phyloP scores from a whole-genome alignment of 1,140 invertebrate species.

The Pseudomyrmex sp. region DNA sequence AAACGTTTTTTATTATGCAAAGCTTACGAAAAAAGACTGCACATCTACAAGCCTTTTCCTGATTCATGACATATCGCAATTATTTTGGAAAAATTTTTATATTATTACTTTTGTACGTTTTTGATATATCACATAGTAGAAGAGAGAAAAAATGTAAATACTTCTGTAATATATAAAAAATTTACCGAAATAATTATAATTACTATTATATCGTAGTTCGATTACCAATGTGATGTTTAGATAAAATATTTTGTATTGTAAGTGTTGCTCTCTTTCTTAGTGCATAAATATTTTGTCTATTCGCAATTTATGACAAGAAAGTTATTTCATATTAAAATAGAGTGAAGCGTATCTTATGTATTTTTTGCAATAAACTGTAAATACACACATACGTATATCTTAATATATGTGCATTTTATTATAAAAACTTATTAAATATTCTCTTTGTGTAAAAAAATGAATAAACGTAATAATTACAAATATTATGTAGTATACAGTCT shows the following conservation, averaged over 20 bases:
- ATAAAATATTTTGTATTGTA: conserved; percentile 70
- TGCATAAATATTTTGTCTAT: conserved; percentile 36
- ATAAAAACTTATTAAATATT: conserved; percentile 69
- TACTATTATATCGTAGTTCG: conserved; percentile 67
- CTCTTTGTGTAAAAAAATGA: conserved; percentile 73
- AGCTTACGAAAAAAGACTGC: conserved; percentile 32
- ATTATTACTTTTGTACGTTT: conserved; percentile 76
- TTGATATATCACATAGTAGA: conserved; percentile 69
- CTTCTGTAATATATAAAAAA: conserved; percentile 72
- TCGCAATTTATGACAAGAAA: conserved; percentile 12
- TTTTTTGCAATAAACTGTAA: conserved; percentile 73
- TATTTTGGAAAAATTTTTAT: conserved; percentile 53
- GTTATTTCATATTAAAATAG: conserved; percentile 37
- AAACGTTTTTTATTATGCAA: conserved; percentile 43
- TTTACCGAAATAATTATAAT: conserved; percentile 66
- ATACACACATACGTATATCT: not conserved
- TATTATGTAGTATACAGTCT: too few species aligned
- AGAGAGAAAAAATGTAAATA: conserved; percentile 76
- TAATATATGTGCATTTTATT: conserved; percentile 70
- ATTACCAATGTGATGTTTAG: conserved; percentile 80
- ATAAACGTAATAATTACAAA: conserved; percentile 59
- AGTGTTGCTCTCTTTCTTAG: conserved; percentile 53
- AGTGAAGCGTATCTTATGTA: conserved; percentile 56
- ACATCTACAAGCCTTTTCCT: conserved; percentile 44
- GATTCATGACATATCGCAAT: conserved; percentile 61